Conservation (phyloP, 2,888 invertebrate genomes). For the Metalampra italica region DNA sequence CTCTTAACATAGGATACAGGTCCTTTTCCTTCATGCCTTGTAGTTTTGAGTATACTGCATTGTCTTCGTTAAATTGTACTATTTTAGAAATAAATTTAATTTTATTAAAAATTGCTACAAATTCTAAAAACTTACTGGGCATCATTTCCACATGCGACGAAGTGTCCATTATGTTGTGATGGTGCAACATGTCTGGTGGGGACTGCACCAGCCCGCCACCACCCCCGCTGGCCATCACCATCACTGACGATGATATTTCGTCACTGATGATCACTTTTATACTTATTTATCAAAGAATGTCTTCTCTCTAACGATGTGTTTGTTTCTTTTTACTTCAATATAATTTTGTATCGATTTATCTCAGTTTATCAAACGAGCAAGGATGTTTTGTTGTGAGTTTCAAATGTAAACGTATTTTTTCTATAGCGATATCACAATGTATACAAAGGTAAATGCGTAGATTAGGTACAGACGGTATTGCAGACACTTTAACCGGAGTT, state of each 20-base stretch:
- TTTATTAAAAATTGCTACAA: too few relatives aligned
- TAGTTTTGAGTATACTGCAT: too few relatives aligned
- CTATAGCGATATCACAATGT: slow-evolving; percentile 5
- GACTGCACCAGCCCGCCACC: slow-evolving; percentile 76
- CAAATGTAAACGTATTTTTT: neutral
- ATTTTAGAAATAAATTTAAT: too few relatives aligned
- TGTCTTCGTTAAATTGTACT: too few relatives aligned
- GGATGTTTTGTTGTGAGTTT: neutral
- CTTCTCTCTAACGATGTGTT: neutral
- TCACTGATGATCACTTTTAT: slow-evolving; percentile 35
- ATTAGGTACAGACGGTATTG: neutral
- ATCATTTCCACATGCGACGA: slow-evolving; percentile 74
- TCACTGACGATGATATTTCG: slow-evolving; percentile 44
- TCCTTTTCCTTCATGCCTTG: too few relatives aligned
- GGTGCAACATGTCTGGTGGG: slow-evolving; percentile 76
- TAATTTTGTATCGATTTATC: too few relatives aligned
- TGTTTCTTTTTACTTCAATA: neutral
- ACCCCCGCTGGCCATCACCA: slow-evolving; percentile 74
- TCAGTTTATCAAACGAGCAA: too few relatives aligned
- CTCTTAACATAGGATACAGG: too few relatives aligned
- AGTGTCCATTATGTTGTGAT: slow-evolving; percentile 72
- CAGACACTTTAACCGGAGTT: neutral
- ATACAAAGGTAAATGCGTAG: neutral
- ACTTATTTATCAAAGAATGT: neutral
- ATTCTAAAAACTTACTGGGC: slow-evolving; percentile 57